Evolutionary conservation across 2,888 invertebrate genomes (phyloP), one percentile per base, ranked within the genome.

Genomic region (Fragum sueziense): DNA sequence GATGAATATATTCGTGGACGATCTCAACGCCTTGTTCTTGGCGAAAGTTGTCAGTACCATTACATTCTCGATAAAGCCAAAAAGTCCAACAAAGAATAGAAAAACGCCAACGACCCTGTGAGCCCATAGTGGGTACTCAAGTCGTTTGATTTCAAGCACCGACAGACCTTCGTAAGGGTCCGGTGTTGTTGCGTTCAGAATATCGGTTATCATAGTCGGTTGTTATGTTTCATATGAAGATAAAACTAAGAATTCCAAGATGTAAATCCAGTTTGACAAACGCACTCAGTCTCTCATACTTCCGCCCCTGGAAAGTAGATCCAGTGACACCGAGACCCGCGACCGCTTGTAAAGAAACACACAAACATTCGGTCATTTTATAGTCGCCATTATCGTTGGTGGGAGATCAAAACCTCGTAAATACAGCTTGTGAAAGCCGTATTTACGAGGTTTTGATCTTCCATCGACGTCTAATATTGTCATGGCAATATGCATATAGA

Each of bases 1-100:
- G 22, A 91, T 89, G 70, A 90, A 90, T 0, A 85, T 59, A 71
- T 90, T 91, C 14, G 90, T 89, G 1, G 90, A 83, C 0, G 90
- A 88, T 17, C 88, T 76, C 4, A 91, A 70, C 2, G 84, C 76
- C 76, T 89, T 90, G 37, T 82, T 79, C 70, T 84, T 88, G 31
- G 73, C 57, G 62, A 88, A 87, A 9, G 86, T 87, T 69, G 83
- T 31, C 27, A 88, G 65, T 25, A 86, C 86, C 41, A 87, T 41
- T 17, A 81, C 61, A 70, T 88, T 90, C 52, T 81, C 80, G 7
- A 81, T 54, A 47, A 85, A 70, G n/a, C 89, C 90, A 11, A 85
- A 72, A 7, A 77, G 33, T 14, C 80, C 78, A 6, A 79, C 57
- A 20, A 80, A 47, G 3, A 80, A n/a, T 3, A 86, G 69, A 47